Evolutionary conservation across 2,113 vertebrate genomes (phyloP).

Genomic region (Pampusana beccarii): DNA sequence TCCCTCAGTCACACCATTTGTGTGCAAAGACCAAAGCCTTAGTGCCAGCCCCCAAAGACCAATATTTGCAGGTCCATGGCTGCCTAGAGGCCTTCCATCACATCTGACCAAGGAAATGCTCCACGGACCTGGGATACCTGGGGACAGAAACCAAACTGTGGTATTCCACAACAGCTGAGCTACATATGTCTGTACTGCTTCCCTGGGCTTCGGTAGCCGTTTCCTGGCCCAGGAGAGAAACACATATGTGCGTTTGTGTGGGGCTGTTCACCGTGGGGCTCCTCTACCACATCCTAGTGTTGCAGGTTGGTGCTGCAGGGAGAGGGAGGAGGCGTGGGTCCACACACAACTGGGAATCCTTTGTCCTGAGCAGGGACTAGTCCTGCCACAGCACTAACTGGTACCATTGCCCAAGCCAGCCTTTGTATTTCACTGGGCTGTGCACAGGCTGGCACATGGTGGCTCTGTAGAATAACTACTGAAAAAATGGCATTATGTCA

Average conservation of each 20-base stretch:
- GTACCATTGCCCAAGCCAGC: not conserved
- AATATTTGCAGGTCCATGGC: not conserved
- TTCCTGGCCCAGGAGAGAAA: not conserved
- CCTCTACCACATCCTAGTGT: not conserved
- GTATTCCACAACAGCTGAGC: not conserved
- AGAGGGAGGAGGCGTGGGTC: not conserved
- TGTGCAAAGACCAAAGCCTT: not conserved
- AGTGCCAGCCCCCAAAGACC: not conserved
- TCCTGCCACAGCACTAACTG: not conserved
- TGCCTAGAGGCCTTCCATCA: not conserved
- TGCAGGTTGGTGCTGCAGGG: not conserved
- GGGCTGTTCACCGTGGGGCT: rapidly evolving
- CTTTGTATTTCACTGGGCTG: not conserved
- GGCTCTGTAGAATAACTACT: not conserved
- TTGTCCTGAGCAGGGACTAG: too few relatives aligned
- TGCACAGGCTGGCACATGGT: not conserved
- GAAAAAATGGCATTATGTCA: not conserved
- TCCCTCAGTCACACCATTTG: not conserved
- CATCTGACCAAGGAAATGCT: not conserved
- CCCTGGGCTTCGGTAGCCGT: not conserved
- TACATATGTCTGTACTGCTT: not conserved
- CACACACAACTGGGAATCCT: not conserved
- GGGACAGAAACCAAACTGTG: not conserved
- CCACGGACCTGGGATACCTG: not conserved
- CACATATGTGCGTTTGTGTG: not conserved